Percentiles rank a stretch among this genome's conserved stretches.
These are phyloP conservation scores for Thripadectes ignobilis DNA, from an alignment of 2,797 vertebrate species.

Conservation along the genomic window DNA sequence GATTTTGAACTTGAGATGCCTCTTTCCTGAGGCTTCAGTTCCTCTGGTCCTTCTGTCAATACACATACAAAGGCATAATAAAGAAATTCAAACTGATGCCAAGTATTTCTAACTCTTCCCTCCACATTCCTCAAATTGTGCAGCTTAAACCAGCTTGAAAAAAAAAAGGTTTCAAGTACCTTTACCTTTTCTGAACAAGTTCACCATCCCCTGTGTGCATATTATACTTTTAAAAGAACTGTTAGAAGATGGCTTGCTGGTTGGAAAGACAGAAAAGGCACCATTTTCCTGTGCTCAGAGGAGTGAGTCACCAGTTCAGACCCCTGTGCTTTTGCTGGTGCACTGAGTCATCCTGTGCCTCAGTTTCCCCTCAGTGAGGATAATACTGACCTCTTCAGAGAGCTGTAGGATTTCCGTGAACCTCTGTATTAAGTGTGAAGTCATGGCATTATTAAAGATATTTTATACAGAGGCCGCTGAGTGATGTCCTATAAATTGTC, in stretches of 20 bases:
- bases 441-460: not conserved
- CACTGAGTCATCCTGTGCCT: not conserved
- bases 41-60: not conserved
- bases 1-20: not conserved
- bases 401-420: not conserved
- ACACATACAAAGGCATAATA: not conserved
- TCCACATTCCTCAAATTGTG: not conserved
- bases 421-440: constrained; percentile 1
- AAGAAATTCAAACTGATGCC: not conserved
- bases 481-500: constrained; percentile 13
- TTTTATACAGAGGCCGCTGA: not conserved
- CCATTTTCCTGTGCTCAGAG: not conserved
- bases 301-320: constrained; percentile 5
- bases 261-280: not conserved
- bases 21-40: not conserved
- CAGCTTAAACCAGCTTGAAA: not conserved
- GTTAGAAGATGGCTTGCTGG: not conserved
- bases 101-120: not conserved
- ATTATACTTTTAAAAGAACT: not conserved
- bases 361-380: constrained; percentile 26
- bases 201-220: not conserved
- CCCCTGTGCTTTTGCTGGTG: not conserved
- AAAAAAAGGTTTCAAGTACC: not conserved
- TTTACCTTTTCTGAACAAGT: not conserved
- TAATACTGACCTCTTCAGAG: not conserved